Evolutionary conservation across 2,888 invertebrate species (phyloP).

Genomic region (Pristionchus exspectatus): DNA sequence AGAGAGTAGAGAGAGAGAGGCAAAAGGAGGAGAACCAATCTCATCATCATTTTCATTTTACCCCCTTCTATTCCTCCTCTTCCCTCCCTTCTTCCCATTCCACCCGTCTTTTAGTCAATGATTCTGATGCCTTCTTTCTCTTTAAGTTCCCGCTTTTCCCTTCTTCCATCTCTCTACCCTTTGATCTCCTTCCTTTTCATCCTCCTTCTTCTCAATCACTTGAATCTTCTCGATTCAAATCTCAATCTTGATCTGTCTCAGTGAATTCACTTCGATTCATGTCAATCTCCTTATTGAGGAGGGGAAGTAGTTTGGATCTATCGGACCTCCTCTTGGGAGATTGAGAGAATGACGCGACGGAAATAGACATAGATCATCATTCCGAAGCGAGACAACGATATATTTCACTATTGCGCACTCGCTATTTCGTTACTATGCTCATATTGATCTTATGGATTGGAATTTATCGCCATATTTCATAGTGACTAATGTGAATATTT

Average conservation of each 20-base stretch:
- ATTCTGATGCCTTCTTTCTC: neutral
- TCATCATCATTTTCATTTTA: constrained; percentile 43
- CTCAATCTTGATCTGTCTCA: neutral
- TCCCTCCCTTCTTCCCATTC: neutral
- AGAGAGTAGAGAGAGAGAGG: neutral
- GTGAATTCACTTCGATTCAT: neutral
- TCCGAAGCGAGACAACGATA: neutral
- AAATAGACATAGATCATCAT: neutral
- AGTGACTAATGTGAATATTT: no score
- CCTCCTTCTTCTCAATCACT: neutral
- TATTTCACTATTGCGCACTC: neutral
- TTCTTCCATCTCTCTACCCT: neutral
- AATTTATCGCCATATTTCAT: no score
- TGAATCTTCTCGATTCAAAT: constrained; percentile 4
- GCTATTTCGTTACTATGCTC: neutral
- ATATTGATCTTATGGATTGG: no score
- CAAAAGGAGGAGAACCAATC: constrained; percentile 6
- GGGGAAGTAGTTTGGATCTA: neutral
- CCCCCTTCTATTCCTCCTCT: neutral
- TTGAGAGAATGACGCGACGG: neutral
- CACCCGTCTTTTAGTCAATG: constrained; percentile 8
- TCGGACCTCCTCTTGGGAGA: neutral
- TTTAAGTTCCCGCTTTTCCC: constrained; percentile 21
- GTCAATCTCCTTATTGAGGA: neutral
- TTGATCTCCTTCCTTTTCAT: constrained; percentile 17